Evolutionary conservation across 1,140 invertebrate genomes (phyloP), one percentile per base, ranked within the genome.

Genomic region (Apis laboriosa): DNA sequence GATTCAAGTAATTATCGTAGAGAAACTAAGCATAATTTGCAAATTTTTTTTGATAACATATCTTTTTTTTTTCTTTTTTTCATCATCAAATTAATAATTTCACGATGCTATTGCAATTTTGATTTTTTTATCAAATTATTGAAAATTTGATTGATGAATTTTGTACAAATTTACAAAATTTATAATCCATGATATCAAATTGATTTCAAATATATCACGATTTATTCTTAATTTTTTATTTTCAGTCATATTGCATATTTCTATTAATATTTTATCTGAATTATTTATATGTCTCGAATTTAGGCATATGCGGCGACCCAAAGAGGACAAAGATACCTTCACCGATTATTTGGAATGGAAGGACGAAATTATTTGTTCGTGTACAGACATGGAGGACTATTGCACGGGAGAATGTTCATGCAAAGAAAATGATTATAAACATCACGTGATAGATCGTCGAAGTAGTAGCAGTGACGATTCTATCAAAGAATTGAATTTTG

Each of bases 1-100:
- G 74, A 82, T 77, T 82, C 73, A 82, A 82, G 80, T 82, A 82
- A 82, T 76, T 77, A 68, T 82, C 80, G 5, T 68, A 77, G 55
- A 58, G n/a, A 64, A n/a, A 68, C 24, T 34, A 53, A 76, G 43
- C 7, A 8, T 66, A 49, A 64, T 80, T 19, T 58, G 51, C 4
- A 19, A 19, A 24, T 8, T 5, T 53, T 17, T 64, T 17, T 64
- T 49, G 2, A 49, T 12, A 70, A 51, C 19, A 11, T n/a, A 19
- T 1, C 34, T 5, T 21, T 17, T 34, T 1, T 24, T 11, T 21
- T 17, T 34, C 9, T 61, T n/a, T 3, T 34, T n/a, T 61, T 71
- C 7, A 19, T 13, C 9, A 19, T 7, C 49, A 12, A 19, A n/a
- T 71, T 28, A 2, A 53, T 24, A 53, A 53, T 71, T 19, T 17